These are phyloP conservation scores for Psophia crepitans DNA, from an alignment of 2,113 vertebrate genomes.

Conservation along the genomic window DNA sequence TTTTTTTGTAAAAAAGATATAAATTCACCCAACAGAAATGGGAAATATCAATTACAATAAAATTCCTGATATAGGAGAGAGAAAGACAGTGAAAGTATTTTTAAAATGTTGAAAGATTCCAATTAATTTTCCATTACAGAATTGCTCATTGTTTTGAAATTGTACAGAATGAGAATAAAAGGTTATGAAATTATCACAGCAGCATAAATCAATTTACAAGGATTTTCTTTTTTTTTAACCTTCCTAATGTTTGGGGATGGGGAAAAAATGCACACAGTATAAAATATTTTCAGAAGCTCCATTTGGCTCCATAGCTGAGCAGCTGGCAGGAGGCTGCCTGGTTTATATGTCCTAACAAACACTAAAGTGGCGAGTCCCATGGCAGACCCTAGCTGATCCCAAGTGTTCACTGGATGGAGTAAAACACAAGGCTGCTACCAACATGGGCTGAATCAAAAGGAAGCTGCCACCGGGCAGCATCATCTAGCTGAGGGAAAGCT, in stretches of 20 bases:
- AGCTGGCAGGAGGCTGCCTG: not conserved
- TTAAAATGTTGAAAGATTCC: not conserved
- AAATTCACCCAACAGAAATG: not conserved
- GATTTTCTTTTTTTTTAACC: not conserved
- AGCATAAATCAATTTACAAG: not conserved
- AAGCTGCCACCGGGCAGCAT: not conserved
- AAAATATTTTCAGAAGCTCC: not conserved
- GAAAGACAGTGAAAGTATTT: not conserved
- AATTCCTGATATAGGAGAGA: not conserved
- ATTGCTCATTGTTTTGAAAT: not conserved
- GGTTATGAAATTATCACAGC: not conserved
- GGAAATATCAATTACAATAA: not conserved
- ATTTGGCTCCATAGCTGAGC: not conserved
- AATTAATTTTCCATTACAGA: not conserved
- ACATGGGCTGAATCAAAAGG: accelerated
- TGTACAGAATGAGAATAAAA: not conserved
- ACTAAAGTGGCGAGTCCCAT: not conserved
- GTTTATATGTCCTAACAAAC: not conserved
- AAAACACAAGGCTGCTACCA: not conserved
- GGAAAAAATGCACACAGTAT: not conserved
- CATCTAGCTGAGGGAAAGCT: accelerated
- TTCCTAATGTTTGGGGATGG: not conserved
- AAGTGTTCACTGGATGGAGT: not conserved
- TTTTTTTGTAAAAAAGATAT: not conserved
- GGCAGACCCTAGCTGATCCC: not conserved